phyloP scores from a whole-genome alignment of 2,797 vertebrate species.

The Leptoclinus maculatus region DNA sequence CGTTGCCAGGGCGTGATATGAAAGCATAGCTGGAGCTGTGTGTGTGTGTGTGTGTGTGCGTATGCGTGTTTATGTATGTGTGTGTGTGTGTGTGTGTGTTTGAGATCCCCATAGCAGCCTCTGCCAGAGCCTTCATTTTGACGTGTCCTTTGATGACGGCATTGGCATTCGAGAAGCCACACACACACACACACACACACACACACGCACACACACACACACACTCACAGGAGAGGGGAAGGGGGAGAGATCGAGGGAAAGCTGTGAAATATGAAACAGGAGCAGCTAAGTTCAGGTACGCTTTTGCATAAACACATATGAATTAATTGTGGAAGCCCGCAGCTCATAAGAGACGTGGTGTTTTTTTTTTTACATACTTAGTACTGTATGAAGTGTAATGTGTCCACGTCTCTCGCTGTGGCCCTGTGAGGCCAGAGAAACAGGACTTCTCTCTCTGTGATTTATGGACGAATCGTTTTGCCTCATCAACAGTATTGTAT shows the following conservation, averaged over 20 bases:
- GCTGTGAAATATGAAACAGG: constrained; percentile 71
- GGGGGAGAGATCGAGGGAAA: constrained; percentile 50
- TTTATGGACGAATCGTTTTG: constrained; percentile 81
- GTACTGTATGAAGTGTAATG: constrained; percentile 33
- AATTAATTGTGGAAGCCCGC: constrained; percentile 55
- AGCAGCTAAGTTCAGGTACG: constrained; percentile 68
- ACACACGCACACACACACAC: constrained; percentile 27
- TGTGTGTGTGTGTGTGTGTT: constrained; percentile 43
- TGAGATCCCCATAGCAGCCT: constrained; percentile 61
- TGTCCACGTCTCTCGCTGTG: constrained; percentile 32
- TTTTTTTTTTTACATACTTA: constrained; percentile 19
- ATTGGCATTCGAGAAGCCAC: constrained; percentile 75
- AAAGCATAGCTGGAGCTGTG: constrained; percentile 75
- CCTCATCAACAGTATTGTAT: constrained; percentile 81
- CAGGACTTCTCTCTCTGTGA: constrained; percentile 67
- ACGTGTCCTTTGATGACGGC: constrained; percentile 81
- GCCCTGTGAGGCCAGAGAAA: constrained; percentile 55
- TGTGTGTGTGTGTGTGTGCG: constrained; percentile 39
- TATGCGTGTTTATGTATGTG: constrained; percentile 39
- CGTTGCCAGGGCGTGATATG: constrained; percentile 82
- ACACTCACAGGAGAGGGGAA: constrained; percentile 26
- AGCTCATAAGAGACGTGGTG: constrained; percentile 35
- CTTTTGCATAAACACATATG: constrained; percentile 55
- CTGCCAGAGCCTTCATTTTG: constrained; percentile 76
- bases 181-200: constrained; percentile 42